phyloP scores from a whole-genome alignment of 2,888 invertebrate species.

The Stenodera caucasica region DNA sequence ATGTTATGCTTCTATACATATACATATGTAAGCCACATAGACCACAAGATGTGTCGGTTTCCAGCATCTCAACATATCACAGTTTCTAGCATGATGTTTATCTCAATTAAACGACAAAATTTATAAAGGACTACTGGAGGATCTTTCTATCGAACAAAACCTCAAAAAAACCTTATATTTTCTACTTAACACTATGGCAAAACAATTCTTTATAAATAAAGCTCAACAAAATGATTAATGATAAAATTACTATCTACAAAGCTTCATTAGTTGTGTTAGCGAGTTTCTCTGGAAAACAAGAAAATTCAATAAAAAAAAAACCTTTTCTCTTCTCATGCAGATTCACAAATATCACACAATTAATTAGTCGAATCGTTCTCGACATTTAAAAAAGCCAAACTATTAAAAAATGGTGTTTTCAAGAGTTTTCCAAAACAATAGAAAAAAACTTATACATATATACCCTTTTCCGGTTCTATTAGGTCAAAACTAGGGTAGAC shows the following conservation, averaged over 20 bases:
- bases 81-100: background rate
- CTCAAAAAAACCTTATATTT: background rate
- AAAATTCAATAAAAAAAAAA: background rate
- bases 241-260: background rate
- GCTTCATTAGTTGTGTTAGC: background rate
- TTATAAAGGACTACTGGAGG: background rate
- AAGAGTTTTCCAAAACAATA: no score
- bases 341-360: no score
- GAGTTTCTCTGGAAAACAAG: background rate
- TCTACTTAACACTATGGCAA: background rate
- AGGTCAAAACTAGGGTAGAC: constrained; percentile 14
- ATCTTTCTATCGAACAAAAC: background rate
- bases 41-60: background rate
- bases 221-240: constrained; percentile 7
- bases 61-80: background rate
- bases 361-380: no score
- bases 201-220: background rate
- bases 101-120: background rate
- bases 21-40: background rate
- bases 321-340: no score
- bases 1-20: background rate
- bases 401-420: background rate
- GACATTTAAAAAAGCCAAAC: background rate
- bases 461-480: background rate
- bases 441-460: background rate